phyloP scores from a whole-genome alignment of 2,113 vertebrate species.

The Synodontis membranacea region DNA sequence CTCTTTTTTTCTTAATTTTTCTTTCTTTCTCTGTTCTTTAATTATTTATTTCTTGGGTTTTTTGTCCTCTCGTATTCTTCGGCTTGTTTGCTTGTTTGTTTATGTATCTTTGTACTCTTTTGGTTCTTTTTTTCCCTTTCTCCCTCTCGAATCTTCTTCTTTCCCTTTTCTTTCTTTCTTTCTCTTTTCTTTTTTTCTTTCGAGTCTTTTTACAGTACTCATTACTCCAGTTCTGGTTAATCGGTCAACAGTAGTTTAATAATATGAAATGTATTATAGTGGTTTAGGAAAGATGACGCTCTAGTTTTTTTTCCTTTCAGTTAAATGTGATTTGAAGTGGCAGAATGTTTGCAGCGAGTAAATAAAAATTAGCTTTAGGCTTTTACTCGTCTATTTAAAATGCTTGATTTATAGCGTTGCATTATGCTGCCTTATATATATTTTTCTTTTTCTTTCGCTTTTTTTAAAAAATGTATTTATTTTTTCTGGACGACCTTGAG shows the following conservation, averaged over 20 bases:
- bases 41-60: background rate
- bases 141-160: too few species aligned
- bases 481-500: constrained; percentile 34
- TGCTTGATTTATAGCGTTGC: background rate
- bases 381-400: background rate
- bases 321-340: too few species aligned
- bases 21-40: background rate
- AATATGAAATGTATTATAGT: background rate
- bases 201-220: background rate
- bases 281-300: background rate
- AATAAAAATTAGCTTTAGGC: background rate
- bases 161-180: background rate
- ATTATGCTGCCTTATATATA: background rate
- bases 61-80: background rate
- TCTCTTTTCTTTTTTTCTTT: too few species aligned
- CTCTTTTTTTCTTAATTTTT: too few species aligned
- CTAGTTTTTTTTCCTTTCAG: background rate
- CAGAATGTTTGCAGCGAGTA: background rate
- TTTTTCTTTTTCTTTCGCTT: background rate
- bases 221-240: background rate
- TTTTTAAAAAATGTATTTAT: background rate
- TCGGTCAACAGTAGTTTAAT: background rate
- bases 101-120: too few species aligned
- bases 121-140: too few species aligned
- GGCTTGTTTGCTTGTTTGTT: too few species aligned